These are phyloP conservation scores for Zosterops borbonicus DNA, from an alignment of 2,113 vertebrate genomes.

Conservation along the genomic window DNA sequence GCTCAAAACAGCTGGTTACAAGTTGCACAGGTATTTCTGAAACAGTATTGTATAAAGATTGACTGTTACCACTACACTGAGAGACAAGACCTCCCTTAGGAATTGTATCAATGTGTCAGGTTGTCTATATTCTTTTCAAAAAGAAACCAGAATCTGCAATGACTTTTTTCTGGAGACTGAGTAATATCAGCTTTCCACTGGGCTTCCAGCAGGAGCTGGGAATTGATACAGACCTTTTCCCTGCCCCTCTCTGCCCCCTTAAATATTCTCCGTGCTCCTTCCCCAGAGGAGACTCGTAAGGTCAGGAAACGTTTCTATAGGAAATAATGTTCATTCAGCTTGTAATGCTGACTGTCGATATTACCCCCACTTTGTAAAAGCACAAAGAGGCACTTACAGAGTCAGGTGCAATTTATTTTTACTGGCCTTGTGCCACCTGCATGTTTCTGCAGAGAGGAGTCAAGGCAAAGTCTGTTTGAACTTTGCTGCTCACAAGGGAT, in stretches of 20 bases:
- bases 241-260: not conserved
- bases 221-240: not conserved
- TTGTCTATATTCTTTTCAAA: not conserved
- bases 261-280: not conserved
- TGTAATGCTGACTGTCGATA: not conserved
- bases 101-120: not conserved
- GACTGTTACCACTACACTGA: not conserved
- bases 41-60: not conserved
- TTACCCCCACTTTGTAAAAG: not conserved
- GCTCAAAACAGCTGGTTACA: not conserved
- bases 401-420: conserved; percentile 39
- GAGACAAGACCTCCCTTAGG: not conserved
- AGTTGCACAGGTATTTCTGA: not conserved
- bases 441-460: not conserved
- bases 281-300: not conserved
- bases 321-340: not conserved
- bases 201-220: not conserved
- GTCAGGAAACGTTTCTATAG: not conserved
- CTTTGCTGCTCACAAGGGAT: not conserved
- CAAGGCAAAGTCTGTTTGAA: conserved; percentile 2
- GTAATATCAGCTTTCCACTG: not conserved
- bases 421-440: not conserved
- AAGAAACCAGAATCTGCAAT: not conserved
- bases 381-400: not conserved
- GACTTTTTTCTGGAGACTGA: not conserved